These are phyloP conservation scores for Calidris pygmaea DNA, from an alignment of 2,113 vertebrate species.

Conservation along the genomic window DNA sequence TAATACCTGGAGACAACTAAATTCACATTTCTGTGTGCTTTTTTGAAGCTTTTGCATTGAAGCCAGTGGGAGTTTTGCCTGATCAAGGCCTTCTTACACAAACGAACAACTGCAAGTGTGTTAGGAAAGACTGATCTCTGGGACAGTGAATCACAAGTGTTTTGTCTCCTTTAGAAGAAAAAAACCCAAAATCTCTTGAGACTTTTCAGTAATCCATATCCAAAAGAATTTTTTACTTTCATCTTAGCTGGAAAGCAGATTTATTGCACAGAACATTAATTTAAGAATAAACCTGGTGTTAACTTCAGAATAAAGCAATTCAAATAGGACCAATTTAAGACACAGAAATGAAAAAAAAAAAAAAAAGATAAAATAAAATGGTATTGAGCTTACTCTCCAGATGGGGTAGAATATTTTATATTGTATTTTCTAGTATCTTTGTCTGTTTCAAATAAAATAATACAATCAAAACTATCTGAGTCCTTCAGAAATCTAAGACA, in stretches of 20 bases:
- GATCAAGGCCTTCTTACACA: conserved; percentile 34
- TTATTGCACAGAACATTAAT: neutral
- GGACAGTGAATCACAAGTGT: neutral
- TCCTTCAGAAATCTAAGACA: neutral
- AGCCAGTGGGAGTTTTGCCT: neutral
- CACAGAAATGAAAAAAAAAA: neutral
- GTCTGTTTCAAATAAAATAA: neutral
- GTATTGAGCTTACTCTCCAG: neutral
- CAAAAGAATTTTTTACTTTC: neutral
- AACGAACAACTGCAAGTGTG: neutral
- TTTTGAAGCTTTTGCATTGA: neutral
- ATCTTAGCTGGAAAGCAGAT: neutral
- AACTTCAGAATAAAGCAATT: neutral
- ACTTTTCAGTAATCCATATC: neutral
- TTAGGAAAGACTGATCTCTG: neutral
- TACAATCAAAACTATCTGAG: neutral
- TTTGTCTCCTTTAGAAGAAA: neutral
- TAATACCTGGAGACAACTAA: conserved; percentile 36
- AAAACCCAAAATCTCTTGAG: neutral
- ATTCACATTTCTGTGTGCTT: neutral
- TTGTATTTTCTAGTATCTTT: neutral
- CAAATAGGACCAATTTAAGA: neutral
- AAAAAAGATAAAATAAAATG: neutral
- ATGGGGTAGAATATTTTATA: neutral
- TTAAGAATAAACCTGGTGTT: neutral